These are phyloP conservation scores for Macaria liturata DNA, from an alignment of 2,888 invertebrate species.

Conservation along the genomic window DNA sequence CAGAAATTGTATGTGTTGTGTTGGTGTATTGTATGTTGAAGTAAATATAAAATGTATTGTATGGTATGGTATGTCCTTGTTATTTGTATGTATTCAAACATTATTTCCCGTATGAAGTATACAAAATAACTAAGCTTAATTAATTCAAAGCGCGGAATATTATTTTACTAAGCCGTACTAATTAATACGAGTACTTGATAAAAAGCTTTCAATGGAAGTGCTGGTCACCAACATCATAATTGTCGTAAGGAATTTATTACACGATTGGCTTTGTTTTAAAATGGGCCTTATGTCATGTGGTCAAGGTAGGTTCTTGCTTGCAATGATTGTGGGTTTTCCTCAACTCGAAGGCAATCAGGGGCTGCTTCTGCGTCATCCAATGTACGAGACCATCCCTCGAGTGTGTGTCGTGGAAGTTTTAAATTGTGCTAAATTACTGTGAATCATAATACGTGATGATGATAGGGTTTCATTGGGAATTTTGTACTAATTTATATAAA, in stretches of 20 bases:
- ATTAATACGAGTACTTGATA: constrained; percentile 23
- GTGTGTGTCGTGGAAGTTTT: constrained; percentile 19
- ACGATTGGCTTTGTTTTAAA: constrained; percentile 31
- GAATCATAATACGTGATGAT: background rate
- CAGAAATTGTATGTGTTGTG: too few species aligned
- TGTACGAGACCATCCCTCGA: constrained; percentile 50
- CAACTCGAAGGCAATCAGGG: constrained; percentile 61
- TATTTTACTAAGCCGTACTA: constrained; percentile 9
- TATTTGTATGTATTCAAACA: too few species aligned
- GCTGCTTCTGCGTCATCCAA: constrained; percentile 56
- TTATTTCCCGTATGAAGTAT: too few species aligned
- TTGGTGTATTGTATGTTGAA: too few species aligned
- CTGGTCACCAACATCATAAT: constrained; percentile 40
- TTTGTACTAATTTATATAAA: too few species aligned
- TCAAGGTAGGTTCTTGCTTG: constrained; percentile 40
- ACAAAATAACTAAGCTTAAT: too few species aligned
- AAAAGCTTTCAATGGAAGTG: constrained; percentile 34
- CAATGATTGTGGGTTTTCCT: constrained; percentile 56
- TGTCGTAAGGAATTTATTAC: constrained; percentile 52
- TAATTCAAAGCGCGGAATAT: too few species aligned
- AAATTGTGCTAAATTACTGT: background rate
- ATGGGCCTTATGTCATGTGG: constrained; percentile 30
- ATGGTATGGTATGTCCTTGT: too few species aligned
- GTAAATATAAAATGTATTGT: too few species aligned
- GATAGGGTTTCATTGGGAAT: too few species aligned